Percentiles rank a stretch among this genome's conserved stretches.
Evolutionary conservation across 2,797 vertebrate genomes (phyloP).

Genomic region (Otus scops): DNA sequence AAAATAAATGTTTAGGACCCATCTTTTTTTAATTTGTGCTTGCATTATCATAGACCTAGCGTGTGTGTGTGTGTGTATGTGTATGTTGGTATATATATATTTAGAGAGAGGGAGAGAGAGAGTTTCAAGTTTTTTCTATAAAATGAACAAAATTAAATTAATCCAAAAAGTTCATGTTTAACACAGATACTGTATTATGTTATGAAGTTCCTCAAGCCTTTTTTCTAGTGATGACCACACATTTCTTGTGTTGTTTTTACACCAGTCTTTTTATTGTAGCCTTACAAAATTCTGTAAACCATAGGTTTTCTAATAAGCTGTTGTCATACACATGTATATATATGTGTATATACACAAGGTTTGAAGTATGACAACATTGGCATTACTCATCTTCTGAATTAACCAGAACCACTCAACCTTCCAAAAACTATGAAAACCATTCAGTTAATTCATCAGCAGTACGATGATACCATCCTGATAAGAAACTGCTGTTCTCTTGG

Average conservation of each 20-base stretch:
- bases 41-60: neutral
- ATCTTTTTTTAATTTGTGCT: neutral
- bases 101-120: neutral
- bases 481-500: neutral
- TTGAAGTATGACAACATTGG: neutral
- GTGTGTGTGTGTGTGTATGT: accelerated
- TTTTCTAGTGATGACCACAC: neutral
- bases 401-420: neutral
- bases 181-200: too few relatives aligned
- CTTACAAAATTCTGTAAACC: neutral
- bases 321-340: neutral
- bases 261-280: neutral
- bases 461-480: neutral
- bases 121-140: neutral
- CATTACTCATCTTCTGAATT: neutral
- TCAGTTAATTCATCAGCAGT: neutral
- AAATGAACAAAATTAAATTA: neutral
- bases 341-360: neutral
- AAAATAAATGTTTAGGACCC: neutral
- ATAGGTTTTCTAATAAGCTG: neutral
- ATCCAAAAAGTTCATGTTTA: neutral
- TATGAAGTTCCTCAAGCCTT: neutral
- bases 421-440: neutral
- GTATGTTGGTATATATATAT: too few relatives aligned
- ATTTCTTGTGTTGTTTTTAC: neutral